Conservation (phyloP, 1,140 invertebrate species). For the Dendroctonus valens region DNA sequence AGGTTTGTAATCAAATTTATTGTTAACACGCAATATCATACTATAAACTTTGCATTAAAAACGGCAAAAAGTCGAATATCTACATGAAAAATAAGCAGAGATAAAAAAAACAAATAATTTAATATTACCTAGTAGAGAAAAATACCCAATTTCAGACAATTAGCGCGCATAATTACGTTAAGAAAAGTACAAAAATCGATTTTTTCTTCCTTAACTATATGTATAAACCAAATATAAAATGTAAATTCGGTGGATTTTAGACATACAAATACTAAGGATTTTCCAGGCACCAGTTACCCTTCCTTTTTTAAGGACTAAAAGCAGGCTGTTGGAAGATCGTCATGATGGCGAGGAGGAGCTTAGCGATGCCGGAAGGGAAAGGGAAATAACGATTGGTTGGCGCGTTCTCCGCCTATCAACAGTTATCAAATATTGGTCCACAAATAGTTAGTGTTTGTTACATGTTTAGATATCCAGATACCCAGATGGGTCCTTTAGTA, state of each 20-base stretch:
- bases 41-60: no score
- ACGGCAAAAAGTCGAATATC: no score
- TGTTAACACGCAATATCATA: no score
- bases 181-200: no score
- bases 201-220: constrained; percentile 26
- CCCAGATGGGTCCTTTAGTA: constrained; percentile 47
- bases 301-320: constrained; percentile 35
- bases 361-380: constrained; percentile 43
- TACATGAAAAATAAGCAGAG: no score
- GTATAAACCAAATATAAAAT: constrained; percentile 31
- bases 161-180: no score
- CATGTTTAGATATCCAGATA: constrained; percentile 50
- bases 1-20: no score
- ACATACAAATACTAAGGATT: constrained; percentile 44
- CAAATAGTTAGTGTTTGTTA: constrained; percentile 53
- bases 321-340: constrained; percentile 42
- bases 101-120: no score
- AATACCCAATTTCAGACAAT: no score
- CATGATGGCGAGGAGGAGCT: constrained; percentile 50
- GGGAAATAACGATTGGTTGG: constrained; percentile 40
- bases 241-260: constrained; percentile 34
- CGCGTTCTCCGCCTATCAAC: constrained; percentile 40
- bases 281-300: constrained; percentile 39
- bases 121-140: no score
- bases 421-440: constrained; percentile 53